Conservation (phyloP, 2,797 vertebrate species). For the Caiman crocodilus region DNA sequence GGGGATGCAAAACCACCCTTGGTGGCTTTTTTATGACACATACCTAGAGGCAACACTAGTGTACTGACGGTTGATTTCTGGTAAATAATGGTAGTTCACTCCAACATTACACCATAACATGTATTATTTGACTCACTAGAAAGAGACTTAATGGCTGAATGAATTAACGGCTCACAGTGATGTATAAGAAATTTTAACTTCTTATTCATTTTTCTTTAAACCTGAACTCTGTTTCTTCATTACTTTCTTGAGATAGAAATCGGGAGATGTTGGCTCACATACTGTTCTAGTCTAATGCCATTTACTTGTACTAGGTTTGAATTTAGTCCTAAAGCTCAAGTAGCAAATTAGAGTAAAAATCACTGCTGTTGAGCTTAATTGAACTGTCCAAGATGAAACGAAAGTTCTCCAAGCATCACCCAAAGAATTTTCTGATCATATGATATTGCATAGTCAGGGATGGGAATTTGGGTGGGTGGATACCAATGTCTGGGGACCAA, state of each 20-base stretch:
- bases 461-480: background rate
- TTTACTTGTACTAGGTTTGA: background rate
- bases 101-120: background rate
- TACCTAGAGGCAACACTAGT: background rate
- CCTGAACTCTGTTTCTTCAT: background rate
- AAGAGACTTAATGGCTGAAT: background rate
- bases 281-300: background rate
- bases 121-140: background rate
- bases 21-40: background rate
- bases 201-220: background rate
- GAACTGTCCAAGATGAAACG: background rate
- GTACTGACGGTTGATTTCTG: background rate
- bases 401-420: no score
- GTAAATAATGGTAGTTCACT: background rate
- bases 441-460: background rate
- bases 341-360: background rate
- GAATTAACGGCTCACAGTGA: background rate
- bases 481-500: no score
- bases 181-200: background rate
- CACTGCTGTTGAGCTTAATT: background rate
- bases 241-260: background rate
- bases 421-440: background rate
- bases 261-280: background rate
- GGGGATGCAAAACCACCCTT: background rate
- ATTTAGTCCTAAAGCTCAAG: background rate